Evolutionary conservation across 2,888 invertebrate genomes (phyloP).

Genomic region (Pemphredon lugubris): DNA sequence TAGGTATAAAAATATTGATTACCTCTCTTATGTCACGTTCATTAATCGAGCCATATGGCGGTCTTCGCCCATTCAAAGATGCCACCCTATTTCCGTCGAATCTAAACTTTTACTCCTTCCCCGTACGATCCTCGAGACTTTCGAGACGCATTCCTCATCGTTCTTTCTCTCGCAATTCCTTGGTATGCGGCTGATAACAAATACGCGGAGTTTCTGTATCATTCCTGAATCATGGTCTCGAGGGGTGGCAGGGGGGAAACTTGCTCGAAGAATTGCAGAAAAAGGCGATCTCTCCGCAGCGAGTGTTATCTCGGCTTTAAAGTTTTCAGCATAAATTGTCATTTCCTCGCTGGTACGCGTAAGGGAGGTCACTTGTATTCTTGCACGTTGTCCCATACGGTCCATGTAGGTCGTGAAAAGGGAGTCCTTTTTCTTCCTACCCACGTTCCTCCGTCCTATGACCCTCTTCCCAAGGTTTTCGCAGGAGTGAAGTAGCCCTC

Average conservation of each 20-base stretch:
- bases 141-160: constrained; percentile 38
- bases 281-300: constrained; percentile 13
- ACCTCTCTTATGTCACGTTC: too few relatives aligned
- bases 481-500: constrained; percentile 62
- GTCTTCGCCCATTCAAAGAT: too few relatives aligned
- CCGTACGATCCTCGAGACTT: constrained; percentile 19
- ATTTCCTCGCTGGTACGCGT: constrained; percentile 40
- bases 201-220: constrained; percentile 46
- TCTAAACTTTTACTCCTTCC: too few relatives aligned
- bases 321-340: constrained; percentile 64
- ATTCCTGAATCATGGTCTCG: constrained; percentile 43
- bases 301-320: constrained; percentile 44
- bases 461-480: constrained; percentile 41
- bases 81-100: too few relatives aligned
- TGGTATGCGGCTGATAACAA: constrained; percentile 33
- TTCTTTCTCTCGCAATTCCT: constrained; percentile 23
- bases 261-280: constrained; percentile 16
- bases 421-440: constrained; percentile 44
- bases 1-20: too few relatives aligned
- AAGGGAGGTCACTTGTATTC: constrained; percentile 24
- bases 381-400: constrained; percentile 5
- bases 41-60: too few relatives aligned
- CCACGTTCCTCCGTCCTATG: constrained; percentile 4
- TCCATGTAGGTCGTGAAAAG: constrained; percentile 28
- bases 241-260: constrained; percentile 22